Evolutionary conservation across 2,797 vertebrate genomes (phyloP), one percentile per base, ranked within the genome.

Genomic region (Poecilia velifera): DNA sequence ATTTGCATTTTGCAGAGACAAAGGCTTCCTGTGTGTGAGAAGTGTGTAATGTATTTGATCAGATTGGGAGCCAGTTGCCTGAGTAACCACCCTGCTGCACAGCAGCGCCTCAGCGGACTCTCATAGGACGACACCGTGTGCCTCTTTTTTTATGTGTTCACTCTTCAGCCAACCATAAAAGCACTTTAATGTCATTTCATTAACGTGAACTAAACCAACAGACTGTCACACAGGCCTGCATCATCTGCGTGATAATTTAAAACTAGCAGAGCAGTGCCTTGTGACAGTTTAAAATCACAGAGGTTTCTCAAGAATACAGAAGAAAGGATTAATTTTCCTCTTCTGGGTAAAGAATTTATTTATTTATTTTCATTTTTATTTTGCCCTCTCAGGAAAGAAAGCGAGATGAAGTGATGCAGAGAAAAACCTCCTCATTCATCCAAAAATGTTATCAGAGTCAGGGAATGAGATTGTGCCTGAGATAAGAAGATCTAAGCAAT

Each of bases 231-330:
- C 80, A 74, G 82, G 68, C 88, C 80, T 83, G 78, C 88, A 92
- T 93, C 89, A 92, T 93, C 92, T 88, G 76, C 76, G 83, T 85
- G 89, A 92, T 91, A 86, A 92, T 92, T 91, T 84, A 84, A 88
- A 92, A 84, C 79, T 77, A 71, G 14, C 70, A 79, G 82, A 86
- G 88, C 87, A 83, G 81, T 55, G 88, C 89, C 25, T 80, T 64
- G 85, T 87, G 90, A 89, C 87, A 84, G 47, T 83, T 77, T 76
- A 79, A 89, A 85, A 88, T 87, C 83, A 82, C 85, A 78, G 72
- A 68, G 72, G 43, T 85, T 86, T 79, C 86, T 82, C 74, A 1
- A 53, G 90, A 92, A 94, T 93, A 87, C 87, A 86, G 87, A 92
- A 80, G 2, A 59, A 75, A 72, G 85, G 90, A 92, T 95, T 94